These are phyloP conservation scores for Phrynocephalus versicolor DNA, from an alignment of 2,113 vertebrate genomes.

Conservation along the genomic window DNA sequence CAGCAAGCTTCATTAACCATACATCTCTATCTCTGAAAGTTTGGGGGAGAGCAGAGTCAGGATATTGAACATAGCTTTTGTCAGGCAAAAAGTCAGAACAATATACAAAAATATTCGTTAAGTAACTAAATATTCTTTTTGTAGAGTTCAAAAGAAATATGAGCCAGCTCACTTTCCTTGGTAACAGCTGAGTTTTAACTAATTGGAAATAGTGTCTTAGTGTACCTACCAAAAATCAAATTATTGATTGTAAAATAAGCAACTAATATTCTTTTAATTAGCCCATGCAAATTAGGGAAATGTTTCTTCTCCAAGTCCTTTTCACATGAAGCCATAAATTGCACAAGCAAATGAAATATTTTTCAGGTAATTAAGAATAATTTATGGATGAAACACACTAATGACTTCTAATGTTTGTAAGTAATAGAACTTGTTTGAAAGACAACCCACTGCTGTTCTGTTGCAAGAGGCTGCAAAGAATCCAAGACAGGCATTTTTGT, in stretches of 20 bases:
- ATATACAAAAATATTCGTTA: constrained; percentile 56
- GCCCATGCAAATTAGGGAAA: constrained; percentile 43
- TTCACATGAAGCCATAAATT: constrained; percentile 50
- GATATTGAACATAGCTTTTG: constrained; percentile 54
- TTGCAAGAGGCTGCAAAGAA: constrained; percentile 22
- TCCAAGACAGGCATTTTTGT: not conserved
- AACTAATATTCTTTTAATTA: constrained; percentile 63
- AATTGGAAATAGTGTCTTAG: constrained; percentile 59
- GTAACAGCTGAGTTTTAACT: constrained; percentile 46
- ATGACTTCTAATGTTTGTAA: constrained; percentile 39
- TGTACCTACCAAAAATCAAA: constrained; percentile 48
- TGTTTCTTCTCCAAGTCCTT: constrained; percentile 38
- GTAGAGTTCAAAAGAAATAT: constrained; percentile 45
- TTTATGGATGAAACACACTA: constrained; percentile 48
- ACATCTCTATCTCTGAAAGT: constrained; percentile 11
- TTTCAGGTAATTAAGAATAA: constrained; percentile 52
- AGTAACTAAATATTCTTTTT: constrained; percentile 51
- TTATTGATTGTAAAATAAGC: constrained; percentile 52
- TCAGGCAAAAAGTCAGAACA: constrained; percentile 65
- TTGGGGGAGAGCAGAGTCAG: constrained; percentile 45
- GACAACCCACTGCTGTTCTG: constrained; percentile 20
- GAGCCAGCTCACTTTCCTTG: constrained; percentile 37
- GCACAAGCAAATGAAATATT: constrained; percentile 21
- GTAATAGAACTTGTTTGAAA: constrained; percentile 44
- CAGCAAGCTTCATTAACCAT: constrained; percentile 69